Evolutionary conservation across 1,140 invertebrate genomes (phyloP).

Genomic region (Bombus haemorrhoidalis): DNA sequence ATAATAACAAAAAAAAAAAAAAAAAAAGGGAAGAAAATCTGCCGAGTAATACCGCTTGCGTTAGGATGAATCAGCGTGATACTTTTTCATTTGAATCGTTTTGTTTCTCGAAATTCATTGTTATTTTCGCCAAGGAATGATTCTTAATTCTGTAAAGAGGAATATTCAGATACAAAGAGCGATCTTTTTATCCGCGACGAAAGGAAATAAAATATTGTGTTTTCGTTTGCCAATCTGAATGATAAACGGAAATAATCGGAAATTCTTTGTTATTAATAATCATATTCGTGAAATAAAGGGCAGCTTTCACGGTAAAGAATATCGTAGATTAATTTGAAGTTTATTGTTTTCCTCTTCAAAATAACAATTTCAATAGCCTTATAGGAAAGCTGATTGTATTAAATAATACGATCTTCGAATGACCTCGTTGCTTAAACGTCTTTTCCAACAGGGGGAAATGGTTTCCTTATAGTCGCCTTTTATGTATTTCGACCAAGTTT

Average conservation of each 20-base stretch:
- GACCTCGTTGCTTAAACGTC: slow-evolving; percentile 2
- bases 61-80: background rate
- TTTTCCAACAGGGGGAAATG: background rate
- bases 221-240: too few species aligned
- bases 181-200: background rate
- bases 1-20: background rate
- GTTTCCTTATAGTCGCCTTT: background rate
- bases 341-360: background rate
- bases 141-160: background rate
- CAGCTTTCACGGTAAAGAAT: too few species aligned
- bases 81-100: background rate
- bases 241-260: too few species aligned
- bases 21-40: background rate
- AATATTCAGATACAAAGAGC: background rate
- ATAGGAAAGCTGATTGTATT: background rate
- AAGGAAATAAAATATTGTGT: background rate
- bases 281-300: too few species aligned
- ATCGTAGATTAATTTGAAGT: background rate
- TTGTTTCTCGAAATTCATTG: background rate
- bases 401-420: background rate
- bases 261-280: too few species aligned
- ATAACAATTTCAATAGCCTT: background rate
- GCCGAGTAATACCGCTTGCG: background rate
- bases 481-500: slow-evolving; percentile 10
- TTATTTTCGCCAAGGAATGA: background rate